Conservation (phyloP, 1,140 invertebrate species). For the Marisa cornuarietis region DNA sequence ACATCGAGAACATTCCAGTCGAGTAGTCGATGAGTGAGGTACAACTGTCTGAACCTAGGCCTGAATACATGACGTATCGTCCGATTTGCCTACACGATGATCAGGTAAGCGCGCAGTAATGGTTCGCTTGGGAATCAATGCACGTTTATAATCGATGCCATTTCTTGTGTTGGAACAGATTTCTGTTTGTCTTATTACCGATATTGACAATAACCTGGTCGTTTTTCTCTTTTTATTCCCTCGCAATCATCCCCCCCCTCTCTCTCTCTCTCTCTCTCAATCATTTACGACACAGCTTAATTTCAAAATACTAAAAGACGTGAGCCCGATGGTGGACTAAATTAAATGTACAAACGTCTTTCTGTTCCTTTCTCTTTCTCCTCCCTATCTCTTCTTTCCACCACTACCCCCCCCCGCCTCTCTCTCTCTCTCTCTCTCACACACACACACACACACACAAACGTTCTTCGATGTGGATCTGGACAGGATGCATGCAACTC, state of each 20-base stretch:
- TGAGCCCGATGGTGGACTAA: no score
- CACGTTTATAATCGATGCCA: not conserved
- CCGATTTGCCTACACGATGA: no score
- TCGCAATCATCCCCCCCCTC: not conserved
- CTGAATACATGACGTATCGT: no score
- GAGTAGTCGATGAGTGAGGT: no score
- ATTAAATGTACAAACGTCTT: no score
- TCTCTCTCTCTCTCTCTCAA: not conserved
- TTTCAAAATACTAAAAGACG: no score
- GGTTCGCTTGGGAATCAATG: no score
- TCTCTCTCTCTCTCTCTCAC: conserved; percentile 2
- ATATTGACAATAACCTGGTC: not conserved
- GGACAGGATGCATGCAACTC: no score
- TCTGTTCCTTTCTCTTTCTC: not conserved
- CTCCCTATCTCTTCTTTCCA: not conserved
- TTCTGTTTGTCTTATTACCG: not conserved
- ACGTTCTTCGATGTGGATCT: not conserved
- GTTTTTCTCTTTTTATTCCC: not conserved
- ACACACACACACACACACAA: not conserved
- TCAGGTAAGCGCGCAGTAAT: no score
- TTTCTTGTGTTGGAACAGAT: not conserved
- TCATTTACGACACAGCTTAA: no score
- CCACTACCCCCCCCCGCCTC: not conserved
- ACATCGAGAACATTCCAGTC: no score
- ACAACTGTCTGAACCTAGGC: no score